Evolutionary conservation across 2,113 vertebrate genomes (phyloP), one percentile per base, ranked within the genome.

Genomic region (Centropus bengalensis): DNA sequence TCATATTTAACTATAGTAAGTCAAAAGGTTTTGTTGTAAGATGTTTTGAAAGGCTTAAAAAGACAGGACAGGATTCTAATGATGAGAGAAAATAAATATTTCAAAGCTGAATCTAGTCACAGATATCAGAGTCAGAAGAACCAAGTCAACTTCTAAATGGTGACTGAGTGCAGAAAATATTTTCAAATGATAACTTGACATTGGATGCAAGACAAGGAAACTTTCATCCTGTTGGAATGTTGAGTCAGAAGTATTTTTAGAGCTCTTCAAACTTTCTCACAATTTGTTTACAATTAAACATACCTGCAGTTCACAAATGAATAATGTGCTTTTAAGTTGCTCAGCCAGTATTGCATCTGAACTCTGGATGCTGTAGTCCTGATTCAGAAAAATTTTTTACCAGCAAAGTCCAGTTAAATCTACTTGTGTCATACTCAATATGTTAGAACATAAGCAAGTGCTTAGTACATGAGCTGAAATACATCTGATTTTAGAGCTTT

Each of bases 21-120:
- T 64, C 1, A 0, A 8, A 40, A 45, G 14, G 21, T 20, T 82
- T 85, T 91, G 8, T 42, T 67, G 24, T 82, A 51, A 56, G 49
- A 55, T 83, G 44, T 40, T 91, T 80, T 55, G 38, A 93, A 89
- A 88, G 66, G 6, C 82, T 90, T 80, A 58, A 86, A 89, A 83
- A 32, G 27, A 62, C 15, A 49, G 28, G n/a, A 64, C 1, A 1
- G 20, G 51, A 52, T 36, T 27, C 15, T 91, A 86, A 70, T 16
- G 33, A 59, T 66, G 52, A 80, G 20, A 0, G 4, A 80, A 93
- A 69, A 0, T 24, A 91, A 70, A 33, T 26, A 76, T 54, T 85
- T 45, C 13, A 51, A 63, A 94, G 28, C 40, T 54, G 47, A 54
- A 73, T 85, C 51, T 64, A 19, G 4, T 59, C 51, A 32, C 14